Percentiles rank a stretch among this genome's conserved stretches.
phyloP scores from a whole-genome alignment of 2,113 vertebrate species.

The Dipodomys ordii region DNA sequence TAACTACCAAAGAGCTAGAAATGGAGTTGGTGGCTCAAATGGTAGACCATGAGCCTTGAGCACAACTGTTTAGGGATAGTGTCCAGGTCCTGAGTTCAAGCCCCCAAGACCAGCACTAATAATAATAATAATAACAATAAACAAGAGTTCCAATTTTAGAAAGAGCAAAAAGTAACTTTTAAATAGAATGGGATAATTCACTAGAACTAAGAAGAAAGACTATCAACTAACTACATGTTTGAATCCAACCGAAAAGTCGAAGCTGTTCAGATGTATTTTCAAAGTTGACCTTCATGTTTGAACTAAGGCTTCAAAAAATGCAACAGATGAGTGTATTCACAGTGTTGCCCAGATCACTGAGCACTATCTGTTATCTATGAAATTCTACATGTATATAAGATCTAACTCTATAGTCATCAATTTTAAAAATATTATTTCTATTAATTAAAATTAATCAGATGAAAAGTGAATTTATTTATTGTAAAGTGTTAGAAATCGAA shows the following conservation, averaged over 20 bases:
- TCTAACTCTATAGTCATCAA: neutral
- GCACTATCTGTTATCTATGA: neutral
- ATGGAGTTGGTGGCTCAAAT: too few species aligned
- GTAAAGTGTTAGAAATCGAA: neutral
- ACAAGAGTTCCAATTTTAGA: conserved; percentile 1
- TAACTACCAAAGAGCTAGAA: too few species aligned
- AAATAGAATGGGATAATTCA: neutral
- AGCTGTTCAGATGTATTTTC: neutral
- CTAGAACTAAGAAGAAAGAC: neutral
- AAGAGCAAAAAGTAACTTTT: neutral
- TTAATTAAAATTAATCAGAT: conserved; percentile 7
- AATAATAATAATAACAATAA: too few species aligned
- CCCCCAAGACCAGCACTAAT: too few species aligned
- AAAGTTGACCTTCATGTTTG: neutral
- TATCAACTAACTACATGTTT: neutral
- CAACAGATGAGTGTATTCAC: neutral
- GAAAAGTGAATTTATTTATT: neutral
- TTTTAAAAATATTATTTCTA: neutral
- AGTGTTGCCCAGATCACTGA: neutral
- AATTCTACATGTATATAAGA: neutral
- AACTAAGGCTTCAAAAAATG: neutral
- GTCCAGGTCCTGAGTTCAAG: too few species aligned
- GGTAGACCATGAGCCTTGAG: too few species aligned
- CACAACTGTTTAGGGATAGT: too few species aligned
- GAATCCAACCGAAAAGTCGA: neutral